Base-by-base conservation (phyloP, 1,140 invertebrate genomes). In the Anoplolepis gracilipes region DNA sequence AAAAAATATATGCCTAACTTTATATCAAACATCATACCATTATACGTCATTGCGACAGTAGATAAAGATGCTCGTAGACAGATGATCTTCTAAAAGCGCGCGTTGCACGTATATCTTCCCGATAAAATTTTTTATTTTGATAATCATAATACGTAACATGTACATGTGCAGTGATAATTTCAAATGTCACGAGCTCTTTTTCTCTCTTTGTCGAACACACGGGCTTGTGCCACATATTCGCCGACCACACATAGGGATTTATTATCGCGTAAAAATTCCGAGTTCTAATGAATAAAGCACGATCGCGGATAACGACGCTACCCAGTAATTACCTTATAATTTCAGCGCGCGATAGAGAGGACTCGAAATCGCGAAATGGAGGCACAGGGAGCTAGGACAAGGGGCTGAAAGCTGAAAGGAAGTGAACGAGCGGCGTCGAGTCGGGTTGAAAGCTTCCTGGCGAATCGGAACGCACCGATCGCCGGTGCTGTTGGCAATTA, bases 321-420 rank as follows among this genome's bases (percentile, higher is more conserved):
- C 55, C 19, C 64, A n/a, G 16, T 77, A 84, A 84, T 84, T 75
- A 84, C 33, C 53, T 59, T 13, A 33, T 77, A 84, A 84, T 84
- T 84, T 84, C 57, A 77, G 19, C 13, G 85, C 13, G 85, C 70
- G 36, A 49, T 16, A 49, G 39, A 13, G n/a, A 65, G 46, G 28
- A 65, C 28, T 61, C 30, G 49, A 57, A 28, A 25, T 25, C 46
- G 30, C 59, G 73, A 30, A 55, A 81, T 28, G 46, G 59, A 16
- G 57, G 42, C 39, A 16, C 19, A 19, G 36, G 42, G 19, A 46
- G 13, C 22, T 11, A 3, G 36, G 57, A 42, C 13, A 33, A 19
- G 78, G 61, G n/a, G n/a, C n/a, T n/a, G n/a, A n/a, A n/a, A n/a
- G 25, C 6, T 28, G 25, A 46, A 76, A 22, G 46, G 49, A 42